Conservation (phyloP, 1,140 invertebrate species). For the Brachystomella parvula region DNA sequence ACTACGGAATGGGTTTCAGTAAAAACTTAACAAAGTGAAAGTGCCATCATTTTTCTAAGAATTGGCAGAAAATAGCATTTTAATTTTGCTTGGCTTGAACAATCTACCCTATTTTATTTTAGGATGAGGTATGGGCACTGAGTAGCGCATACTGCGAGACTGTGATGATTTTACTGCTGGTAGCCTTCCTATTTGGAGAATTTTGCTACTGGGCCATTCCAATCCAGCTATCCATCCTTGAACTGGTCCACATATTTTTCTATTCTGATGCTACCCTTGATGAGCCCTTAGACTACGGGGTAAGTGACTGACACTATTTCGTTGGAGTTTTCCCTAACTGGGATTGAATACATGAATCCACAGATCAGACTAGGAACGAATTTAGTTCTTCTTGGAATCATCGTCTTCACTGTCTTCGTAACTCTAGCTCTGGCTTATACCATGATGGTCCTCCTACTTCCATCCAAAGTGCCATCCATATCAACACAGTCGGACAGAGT, state of each 20-base stretch:
- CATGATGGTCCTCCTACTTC: too few species aligned
- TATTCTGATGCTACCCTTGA: not conserved
- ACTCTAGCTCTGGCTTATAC: not conserved
- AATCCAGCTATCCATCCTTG: not conserved
- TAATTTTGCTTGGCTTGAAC: too few species aligned
- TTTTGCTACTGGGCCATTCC: not conserved
- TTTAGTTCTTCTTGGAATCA: not conserved
- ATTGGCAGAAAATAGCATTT: too few species aligned
- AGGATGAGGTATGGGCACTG: not conserved
- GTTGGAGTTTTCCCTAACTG: not conserved
- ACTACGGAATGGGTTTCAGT: too few species aligned
- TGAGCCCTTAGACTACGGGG: not conserved
- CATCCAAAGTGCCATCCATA: too few species aligned
- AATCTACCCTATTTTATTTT: not conserved
- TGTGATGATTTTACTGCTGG: not conserved
- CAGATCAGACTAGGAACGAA: not conserved
- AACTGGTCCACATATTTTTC: not conserved
- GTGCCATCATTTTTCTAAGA: too few species aligned
- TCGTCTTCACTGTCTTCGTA: not conserved
- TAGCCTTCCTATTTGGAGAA: not conserved
- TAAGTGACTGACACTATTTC: not conserved
- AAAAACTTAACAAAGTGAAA: too few species aligned
- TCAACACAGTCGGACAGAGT: too few species aligned
- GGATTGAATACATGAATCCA: not conserved
- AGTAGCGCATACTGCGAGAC: not conserved